A percentile compares a stretch with the other conserved stretches of the same genome.
Conservation (phyloP, 2,113 vertebrate genomes). For the Ophiodon elongatus region DNA sequence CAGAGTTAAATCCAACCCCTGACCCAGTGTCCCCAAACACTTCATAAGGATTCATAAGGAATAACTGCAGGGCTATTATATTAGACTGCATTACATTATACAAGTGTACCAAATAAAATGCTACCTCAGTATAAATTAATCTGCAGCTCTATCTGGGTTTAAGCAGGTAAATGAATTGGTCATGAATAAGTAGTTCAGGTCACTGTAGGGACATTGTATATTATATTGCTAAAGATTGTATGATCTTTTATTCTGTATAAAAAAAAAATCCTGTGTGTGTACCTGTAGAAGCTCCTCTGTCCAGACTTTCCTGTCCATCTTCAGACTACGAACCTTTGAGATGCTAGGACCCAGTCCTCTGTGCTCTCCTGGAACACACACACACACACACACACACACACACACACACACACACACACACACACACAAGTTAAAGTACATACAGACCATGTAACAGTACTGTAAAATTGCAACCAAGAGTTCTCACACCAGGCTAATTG, state of each 20-base stretch:
- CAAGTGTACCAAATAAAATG: background rate
- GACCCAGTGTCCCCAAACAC: background rate
- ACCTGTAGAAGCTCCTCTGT: slow-evolving; percentile 94
- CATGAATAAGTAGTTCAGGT: background rate
- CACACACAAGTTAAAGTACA: slow-evolving; percentile 17
- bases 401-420: slow-evolving; percentile 36
- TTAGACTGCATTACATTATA: background rate
- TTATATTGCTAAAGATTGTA: background rate
- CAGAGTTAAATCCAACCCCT: background rate
- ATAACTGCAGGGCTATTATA: background rate
- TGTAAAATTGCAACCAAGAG: slow-evolving; percentile 12
- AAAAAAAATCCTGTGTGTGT: background rate
- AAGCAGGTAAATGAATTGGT: background rate
- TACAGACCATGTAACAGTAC: background rate
- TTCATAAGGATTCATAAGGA: background rate
- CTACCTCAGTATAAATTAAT: background rate
- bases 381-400: slow-evolving; percentile 45
- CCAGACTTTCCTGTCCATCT: slow-evolving; percentile 98
- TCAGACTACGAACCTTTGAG: slow-evolving; percentile 95
- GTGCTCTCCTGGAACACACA: slow-evolving; percentile 87
- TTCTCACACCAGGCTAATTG: background rate
- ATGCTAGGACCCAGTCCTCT: slow-evolving; percentile 90
- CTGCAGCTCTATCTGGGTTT: background rate
- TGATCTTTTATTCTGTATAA: background rate
- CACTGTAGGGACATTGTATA: background rate